phyloP scores from a whole-genome alignment of 1,140 invertebrate species.

The Meteorus sp. region DNA sequence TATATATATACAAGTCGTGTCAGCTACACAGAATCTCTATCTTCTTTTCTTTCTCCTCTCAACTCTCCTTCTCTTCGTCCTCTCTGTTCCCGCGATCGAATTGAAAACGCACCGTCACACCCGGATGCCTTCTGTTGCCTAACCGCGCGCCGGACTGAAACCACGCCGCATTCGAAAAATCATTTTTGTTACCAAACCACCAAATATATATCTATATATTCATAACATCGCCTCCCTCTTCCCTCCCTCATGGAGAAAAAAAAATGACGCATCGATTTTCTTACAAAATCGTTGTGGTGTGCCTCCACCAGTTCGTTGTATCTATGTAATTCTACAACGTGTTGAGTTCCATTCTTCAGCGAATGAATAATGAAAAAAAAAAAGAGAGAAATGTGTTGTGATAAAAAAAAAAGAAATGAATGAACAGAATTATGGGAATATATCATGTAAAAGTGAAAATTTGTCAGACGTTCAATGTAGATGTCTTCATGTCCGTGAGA shows the following conservation, averaged over 20 bases:
- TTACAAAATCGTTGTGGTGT: slow-evolving; percentile 30
- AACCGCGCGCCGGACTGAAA: slow-evolving; percentile 25
- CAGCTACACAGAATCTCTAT: slow-evolving; percentile 1
- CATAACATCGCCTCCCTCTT: too few species aligned
- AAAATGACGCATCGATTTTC: slow-evolving; percentile 45
- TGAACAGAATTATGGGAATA: too few species aligned
- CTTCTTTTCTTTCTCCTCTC: slow-evolving; percentile 4
- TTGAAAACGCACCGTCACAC: slow-evolving; percentile 50
- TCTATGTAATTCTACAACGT: neutral
- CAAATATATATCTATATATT: neutral
- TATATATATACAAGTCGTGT: slow-evolving; percentile 1
- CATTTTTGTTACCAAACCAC: slow-evolving; percentile 8
- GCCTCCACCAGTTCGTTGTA: too few species aligned
- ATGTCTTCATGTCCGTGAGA: neutral
- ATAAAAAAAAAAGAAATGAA: slow-evolving; percentile 2
- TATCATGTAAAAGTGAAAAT: slow-evolving; percentile 22
- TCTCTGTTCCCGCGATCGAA: slow-evolving; percentile 15
- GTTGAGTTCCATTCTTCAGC: neutral
- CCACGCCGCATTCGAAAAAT: slow-evolving; percentile 13
- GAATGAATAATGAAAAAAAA: neutral
- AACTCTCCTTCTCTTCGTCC: slow-evolving; percentile 5
- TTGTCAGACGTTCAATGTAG: slow-evolving; percentile 6
- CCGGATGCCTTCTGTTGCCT: slow-evolving; percentile 47
- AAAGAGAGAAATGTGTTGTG: too few species aligned
- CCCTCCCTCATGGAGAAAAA: neutral